phyloP scores from a whole-genome alignment of 2,888 invertebrate genomes.

The Drosophila pseudotalamancana region DNA sequence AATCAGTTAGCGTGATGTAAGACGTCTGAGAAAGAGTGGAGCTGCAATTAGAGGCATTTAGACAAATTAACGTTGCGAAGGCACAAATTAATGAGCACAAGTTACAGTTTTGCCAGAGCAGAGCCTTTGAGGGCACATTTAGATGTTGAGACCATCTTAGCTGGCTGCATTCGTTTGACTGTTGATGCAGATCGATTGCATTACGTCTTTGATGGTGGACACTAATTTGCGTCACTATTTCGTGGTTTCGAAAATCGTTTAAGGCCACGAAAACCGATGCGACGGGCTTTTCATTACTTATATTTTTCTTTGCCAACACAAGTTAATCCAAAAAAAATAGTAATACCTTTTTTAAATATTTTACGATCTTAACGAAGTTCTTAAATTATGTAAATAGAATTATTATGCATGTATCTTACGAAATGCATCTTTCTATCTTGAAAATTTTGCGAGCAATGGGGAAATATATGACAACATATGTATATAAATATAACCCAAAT shows the following conservation, averaged over 20 bases:
- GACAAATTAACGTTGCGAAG: constrained; percentile 48
- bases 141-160: constrained; percentile 39
- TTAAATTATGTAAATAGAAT: no score
- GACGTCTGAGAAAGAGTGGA: neutral
- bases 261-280: constrained; percentile 15
- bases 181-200: no score
- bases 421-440: no score
- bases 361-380: no score
- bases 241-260: constrained; percentile 19
- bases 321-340: no score
- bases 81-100: constrained; percentile 60
- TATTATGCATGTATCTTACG: no score
- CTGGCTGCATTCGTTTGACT: constrained; percentile 12
- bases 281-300: constrained; percentile 55
- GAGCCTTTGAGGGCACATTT: constrained; percentile 36
- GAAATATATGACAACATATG: no score
- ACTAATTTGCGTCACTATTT: constrained; percentile 50
- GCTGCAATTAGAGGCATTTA: constrained; percentile 53
- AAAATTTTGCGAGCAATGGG: no score
- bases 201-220: constrained; percentile 39
- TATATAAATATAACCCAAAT: no score
- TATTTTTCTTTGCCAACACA: no score
- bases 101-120: constrained; percentile 27
- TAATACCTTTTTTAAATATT: no score
- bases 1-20: neutral